Evolutionary conservation across 2,113 vertebrate genomes (phyloP).

Genomic region (Rhadina sibilatrix): DNA sequence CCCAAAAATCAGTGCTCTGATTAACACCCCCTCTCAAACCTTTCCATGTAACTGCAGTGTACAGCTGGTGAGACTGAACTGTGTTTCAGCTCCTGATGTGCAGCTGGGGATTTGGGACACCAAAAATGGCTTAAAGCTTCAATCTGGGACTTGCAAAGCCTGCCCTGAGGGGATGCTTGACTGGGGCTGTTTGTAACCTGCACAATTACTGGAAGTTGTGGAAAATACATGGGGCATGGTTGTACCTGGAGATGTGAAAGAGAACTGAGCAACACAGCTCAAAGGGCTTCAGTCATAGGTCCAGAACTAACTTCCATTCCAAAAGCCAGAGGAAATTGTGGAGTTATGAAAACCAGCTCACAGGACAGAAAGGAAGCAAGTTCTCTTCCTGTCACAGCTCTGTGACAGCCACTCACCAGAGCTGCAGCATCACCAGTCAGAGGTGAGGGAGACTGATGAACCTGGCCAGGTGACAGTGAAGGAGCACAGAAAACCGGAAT

Average conservation of each 20-base stretch:
- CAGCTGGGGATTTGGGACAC: background rate
- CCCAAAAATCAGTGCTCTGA: background rate
- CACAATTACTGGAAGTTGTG: background rate
- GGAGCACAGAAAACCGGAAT: background rate
- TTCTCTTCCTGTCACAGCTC: background rate
- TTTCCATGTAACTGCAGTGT: background rate
- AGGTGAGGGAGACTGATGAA: background rate
- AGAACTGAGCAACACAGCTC: background rate
- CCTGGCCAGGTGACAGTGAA: background rate
- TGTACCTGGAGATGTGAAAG: background rate
- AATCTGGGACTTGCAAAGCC: background rate
- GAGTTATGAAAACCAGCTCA: background rate
- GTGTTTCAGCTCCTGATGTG: background rate
- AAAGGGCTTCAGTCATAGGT: background rate
- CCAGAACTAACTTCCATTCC: background rate
- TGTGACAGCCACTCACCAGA: background rate
- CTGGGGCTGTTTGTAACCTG: background rate
- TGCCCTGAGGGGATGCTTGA: background rate
- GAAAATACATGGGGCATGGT: rapidly evolving
- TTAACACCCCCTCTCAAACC: background rate
- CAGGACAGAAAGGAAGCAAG: background rate
- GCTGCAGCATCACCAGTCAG: background rate
- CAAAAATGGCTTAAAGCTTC: background rate
- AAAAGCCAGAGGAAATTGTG: background rate
- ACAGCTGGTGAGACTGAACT: background rate